Evolutionary conservation across 2,888 invertebrate species (phyloP).

Genomic region (Leptinotarsa haldemani): DNA sequence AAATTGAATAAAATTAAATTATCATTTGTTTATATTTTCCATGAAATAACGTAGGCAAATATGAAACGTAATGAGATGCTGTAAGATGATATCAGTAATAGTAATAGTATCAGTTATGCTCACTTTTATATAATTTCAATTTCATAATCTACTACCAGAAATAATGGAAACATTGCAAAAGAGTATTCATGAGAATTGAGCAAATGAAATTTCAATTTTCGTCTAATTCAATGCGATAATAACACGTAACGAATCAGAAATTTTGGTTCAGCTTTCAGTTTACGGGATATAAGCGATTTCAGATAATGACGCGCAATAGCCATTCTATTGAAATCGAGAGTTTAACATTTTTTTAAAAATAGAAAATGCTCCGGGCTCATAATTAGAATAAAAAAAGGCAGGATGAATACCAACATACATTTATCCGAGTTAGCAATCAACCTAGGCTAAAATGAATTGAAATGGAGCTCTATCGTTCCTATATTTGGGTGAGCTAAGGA

Average conservation of each 20-base stretch:
- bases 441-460: too few relatives aligned
- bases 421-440: too few relatives aligned
- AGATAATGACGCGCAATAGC: background rate
- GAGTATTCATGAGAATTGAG: background rate
- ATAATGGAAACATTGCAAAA: background rate
- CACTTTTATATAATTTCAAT: background rate
- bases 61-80: too few relatives aligned
- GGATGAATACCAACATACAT: too few relatives aligned
- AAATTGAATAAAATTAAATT: too few relatives aligned
- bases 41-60: too few relatives aligned
- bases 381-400: too few relatives aligned
- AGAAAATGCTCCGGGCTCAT: background rate
- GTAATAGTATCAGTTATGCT: too few relatives aligned
- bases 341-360: background rate
- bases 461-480: too few relatives aligned
- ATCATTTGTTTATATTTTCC: too few relatives aligned
- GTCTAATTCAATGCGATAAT: constrained; percentile 8
- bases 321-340: background rate
- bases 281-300: constrained; percentile 3
- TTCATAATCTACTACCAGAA: constrained; percentile 1
- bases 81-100: too few relatives aligned
- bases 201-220: background rate
- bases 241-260: constrained; percentile 10
- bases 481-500: too few relatives aligned
- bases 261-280: constrained; percentile 5